Base-by-base conservation (phyloP, 2,113 vertebrate genomes). In the Calypte anna region DNA sequence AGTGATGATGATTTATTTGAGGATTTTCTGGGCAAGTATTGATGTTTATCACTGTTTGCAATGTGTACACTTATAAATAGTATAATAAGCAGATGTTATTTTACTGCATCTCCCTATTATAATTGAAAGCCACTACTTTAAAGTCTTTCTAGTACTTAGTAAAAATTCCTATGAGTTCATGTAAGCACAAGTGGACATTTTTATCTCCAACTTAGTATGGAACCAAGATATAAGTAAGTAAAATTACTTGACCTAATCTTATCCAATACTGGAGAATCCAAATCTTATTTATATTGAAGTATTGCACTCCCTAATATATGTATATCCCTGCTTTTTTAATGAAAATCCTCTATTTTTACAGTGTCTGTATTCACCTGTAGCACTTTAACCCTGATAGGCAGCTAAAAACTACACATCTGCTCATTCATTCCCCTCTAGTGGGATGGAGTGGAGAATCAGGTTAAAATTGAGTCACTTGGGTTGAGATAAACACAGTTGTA, bases 401-500 rank as follows among this genome's bases (percentile, higher is more conserved):
- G 31, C 54, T 61, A 17, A 67, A 5, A 14, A 14, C 44, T 27
- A 44, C 31, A 43, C 27, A 74, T 31, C 10, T 5, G 2, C 53
- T 58, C 3, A 0, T 14, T 67, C 18, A 13, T 30, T 58, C 7
- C 19, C 7, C 14, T 36, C 16, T 3, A 2, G 28, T 21, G 16
- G 24, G 28, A 33, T 50, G 8, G 14, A 40, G 6, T 8, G 25
- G 5, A 54, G 31, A 61, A 54, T 27, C 5, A 3, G 22, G 48
- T 20, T 50, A 50, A 50, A 50, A 23, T 24, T 68, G 12, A 51
- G 19, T 68, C 51, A 21, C 50, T 2, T 21, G 33, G 13, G 13
- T 27, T 51, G 33, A 61, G 36, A 43, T 70, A 28, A 27, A 61
- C 23, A 43, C 21, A 50, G 10, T 59, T 61, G 8, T 22, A 25